Evolutionary conservation across 2,888 invertebrate genomes (phyloP).

Genomic region (Andrena bucephala): DNA sequence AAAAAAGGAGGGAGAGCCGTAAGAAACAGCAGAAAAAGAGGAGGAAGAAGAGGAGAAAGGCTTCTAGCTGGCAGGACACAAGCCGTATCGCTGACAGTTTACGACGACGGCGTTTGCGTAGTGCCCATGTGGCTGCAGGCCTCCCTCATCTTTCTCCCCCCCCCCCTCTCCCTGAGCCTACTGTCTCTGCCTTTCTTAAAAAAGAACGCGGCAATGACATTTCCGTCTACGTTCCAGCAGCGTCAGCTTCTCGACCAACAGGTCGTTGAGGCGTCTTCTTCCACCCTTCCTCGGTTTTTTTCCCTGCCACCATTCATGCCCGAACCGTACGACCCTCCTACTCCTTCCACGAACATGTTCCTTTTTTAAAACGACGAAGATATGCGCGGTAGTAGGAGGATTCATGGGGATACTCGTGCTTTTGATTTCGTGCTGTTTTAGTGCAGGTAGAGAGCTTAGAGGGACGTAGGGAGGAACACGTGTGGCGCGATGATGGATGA

Average conservation of each 20-base stretch:
- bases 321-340: conserved; percentile 16
- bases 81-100: conserved; percentile 78
- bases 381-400: conserved; percentile 9
- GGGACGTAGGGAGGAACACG: background rate
- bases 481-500: background rate
- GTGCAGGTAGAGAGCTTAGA: background rate
- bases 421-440: background rate
- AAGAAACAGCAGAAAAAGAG: conserved; percentile 41
- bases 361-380: conserved; percentile 20
- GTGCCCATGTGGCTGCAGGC: conserved; percentile 77
- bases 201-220: conserved; percentile 74
- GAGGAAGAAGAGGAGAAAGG: conserved; percentile 43
- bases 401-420: conserved; percentile 6
- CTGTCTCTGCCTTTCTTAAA: conserved; percentile 9
- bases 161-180: background rate
- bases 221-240: conserved; percentile 68
- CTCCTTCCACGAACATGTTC: background rate
- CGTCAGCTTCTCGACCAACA: conserved; percentile 56
- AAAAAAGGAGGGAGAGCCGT: conserved; percentile 29
- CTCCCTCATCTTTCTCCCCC: conserved; percentile 33
- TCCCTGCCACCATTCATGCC: conserved; percentile 46
- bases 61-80: conserved; percentile 64
- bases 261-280: conserved; percentile 64
- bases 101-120: conserved; percentile 77
- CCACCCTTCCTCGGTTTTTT: conserved; percentile 51